Conservation (phyloP, 2,797 vertebrate species). For the Rhinatrema bivittatum region DNA sequence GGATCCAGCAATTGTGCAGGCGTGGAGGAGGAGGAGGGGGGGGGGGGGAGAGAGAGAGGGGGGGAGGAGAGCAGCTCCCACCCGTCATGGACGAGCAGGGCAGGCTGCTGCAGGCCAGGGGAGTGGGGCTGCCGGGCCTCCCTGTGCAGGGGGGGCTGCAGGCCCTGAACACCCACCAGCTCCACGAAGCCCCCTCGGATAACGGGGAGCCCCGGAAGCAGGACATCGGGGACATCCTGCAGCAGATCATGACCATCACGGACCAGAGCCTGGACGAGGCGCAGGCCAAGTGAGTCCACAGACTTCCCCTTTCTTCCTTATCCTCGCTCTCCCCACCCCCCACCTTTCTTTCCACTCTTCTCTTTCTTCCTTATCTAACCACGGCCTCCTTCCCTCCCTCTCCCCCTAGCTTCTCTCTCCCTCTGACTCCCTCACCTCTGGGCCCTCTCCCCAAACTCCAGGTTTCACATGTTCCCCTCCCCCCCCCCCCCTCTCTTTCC, state of each 20-base stretch:
- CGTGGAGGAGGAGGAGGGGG: background rate
- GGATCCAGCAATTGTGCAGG: too few species aligned
- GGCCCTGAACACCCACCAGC: slow-evolving; percentile 32
- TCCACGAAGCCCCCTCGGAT: slow-evolving; percentile 64
- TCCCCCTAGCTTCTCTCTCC: background rate
- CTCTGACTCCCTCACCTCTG: background rate
- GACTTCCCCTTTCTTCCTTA: slow-evolving; percentile 30
- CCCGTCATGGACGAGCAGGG: slow-evolving; percentile 42
- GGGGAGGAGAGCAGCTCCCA: slow-evolving; percentile 16
- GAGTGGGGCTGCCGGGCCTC: slow-evolving; percentile 29
- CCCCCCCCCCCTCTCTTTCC: background rate
- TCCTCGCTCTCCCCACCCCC: background rate
- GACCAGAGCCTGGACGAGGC: slow-evolving; percentile 95
- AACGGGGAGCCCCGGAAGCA: slow-evolving; percentile 71
- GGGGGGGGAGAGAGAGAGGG: background rate
- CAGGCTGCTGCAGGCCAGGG: slow-evolving; percentile 39
- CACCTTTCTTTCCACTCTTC: background rate
- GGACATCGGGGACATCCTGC: slow-evolving; percentile 85
- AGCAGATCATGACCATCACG: slow-evolving; percentile 93
- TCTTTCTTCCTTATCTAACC: background rate
- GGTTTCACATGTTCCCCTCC: background rate
- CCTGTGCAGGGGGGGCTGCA: slow-evolving; percentile 33
- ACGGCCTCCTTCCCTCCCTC: background rate
- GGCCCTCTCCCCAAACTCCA: background rate
- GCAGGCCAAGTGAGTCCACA: slow-evolving; percentile 81